Base-by-base conservation (phyloP, 2,888 invertebrate genomes). In the Xestoiulus laeticollis region DNA sequence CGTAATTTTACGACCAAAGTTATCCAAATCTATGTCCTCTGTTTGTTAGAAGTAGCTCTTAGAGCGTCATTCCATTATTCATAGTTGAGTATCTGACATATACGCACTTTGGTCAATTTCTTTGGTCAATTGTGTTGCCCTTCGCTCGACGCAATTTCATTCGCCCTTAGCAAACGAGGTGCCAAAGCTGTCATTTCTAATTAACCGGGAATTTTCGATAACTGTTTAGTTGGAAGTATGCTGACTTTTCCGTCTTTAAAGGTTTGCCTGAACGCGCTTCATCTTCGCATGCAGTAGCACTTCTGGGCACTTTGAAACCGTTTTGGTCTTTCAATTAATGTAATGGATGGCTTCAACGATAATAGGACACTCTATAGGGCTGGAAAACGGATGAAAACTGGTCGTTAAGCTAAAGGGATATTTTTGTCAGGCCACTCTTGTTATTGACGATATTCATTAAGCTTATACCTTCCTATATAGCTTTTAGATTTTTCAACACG, bases 351-450 rank as follows among this genome's bases (percentile, higher is more conserved):
- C 78, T 78, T 78, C 30, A 78, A 78, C 26, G 78, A 78, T 78
- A 78, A 78, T 78, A 78, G 78, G 30, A 78, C 78, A 78, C 78
- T 30, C 78, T 1, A 78, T 78, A 16, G 78, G 26, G 78, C 2
- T 14, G 30, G 78, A 30, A 68, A 68, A 68, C 8, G 68, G 22
- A 68, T 26, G 68, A 68, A 78, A 78, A 78, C 78, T 78, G 78
- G 68, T 30, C 78, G 78, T 78, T 30, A 78, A 14, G 30, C 78
- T 78, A 4, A 14, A 10, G 26, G 30, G 78, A 30, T 78, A 78
- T 78, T 78, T 78, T 78, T 30, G 78, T 78, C 78, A 78, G 78
- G 78, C 78, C 78, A 78, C 78, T 78, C 78, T 26, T 78, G 78
- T 30, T 78, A 78, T 78, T 78, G 30, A 30, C 78, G 30, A 30